Evolutionary conservation across 2,888 invertebrate genomes (phyloP), one percentile per base, ranked within the genome.

Genomic region (Polyploca ridens): DNA sequence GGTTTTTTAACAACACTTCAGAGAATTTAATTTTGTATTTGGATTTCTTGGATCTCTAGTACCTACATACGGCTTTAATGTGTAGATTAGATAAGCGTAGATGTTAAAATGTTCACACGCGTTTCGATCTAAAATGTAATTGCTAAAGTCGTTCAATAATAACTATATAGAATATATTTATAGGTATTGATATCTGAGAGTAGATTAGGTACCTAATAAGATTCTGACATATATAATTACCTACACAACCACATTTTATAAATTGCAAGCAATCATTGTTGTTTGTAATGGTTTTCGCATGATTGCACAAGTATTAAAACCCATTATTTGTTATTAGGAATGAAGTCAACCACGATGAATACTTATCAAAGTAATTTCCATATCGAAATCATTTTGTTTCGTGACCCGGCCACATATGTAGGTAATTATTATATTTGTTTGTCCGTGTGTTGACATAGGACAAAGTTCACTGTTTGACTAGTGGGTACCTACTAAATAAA

Each of bases 261-360:
- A 79, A 83, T 84, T 81, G 74, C 80, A 73, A 80, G 80, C 81
- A 85, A 85, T 87, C 77, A 75, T 79, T 79, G 79, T 76, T 83
- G 75, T 82, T 77, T 78, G 77, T 83, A 86, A 87, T 86, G 75
- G 83, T 84, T 83, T 79, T 79, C 77, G 77, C 78, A 81, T 87
- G 84, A 87, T 84, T 87, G 79, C 82, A 67, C 69, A 70, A 76
- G 74, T 73, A 76, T 77, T 75, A 76, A 71, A 72, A 79, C 75
- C 80, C 71, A 86, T 87, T 87, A 85, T 82, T 83, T 79, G 81
- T 84, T 81, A 84, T 81, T 86, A 84, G 75, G 78, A 83, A 79
- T 74, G 75, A 76, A 82, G 77, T 83, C 76, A 78, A 81, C 74
- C 74, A 75, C 76, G 78, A 72, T 73, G 70, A 73, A 74, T 72